phyloP scores from a whole-genome alignment of 2,888 invertebrate species.

The Agrilus biguttatus region DNA sequence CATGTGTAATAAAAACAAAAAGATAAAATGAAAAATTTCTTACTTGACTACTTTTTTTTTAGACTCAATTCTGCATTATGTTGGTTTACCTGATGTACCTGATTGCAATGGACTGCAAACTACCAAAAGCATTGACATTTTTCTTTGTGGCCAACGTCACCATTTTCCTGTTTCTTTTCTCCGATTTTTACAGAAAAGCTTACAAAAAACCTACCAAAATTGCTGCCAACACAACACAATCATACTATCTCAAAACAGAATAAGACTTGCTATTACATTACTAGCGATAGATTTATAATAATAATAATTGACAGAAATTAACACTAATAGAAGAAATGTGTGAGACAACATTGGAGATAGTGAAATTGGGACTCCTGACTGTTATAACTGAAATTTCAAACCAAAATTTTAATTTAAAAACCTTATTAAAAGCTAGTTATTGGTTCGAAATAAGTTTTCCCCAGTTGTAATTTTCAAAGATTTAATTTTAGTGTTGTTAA shows the following conservation, averaged over 20 bases:
- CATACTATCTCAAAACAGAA: not conserved
- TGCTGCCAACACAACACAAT: not conserved
- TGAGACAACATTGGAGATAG: no score
- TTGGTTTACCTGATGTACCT: constrained; percentile 53
- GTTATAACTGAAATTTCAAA: no score
- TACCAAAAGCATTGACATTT: constrained; percentile 53
- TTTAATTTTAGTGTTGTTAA: no score
- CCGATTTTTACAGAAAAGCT: constrained; percentile 49
- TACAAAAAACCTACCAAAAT: constrained; percentile 17
- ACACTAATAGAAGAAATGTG: no score
- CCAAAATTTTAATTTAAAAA: no score
- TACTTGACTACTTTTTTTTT: constrained; percentile 17
- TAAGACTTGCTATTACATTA: not conserved
- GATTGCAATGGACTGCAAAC: constrained; percentile 51
- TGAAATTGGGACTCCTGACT: no score
- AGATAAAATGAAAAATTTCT: no score
- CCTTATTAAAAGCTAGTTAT: no score
- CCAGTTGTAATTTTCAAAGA: no score
- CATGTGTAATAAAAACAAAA: no score
- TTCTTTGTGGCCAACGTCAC: constrained; percentile 52
- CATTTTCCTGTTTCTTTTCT: constrained; percentile 64
- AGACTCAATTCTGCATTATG: constrained; percentile 64
- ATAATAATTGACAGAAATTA: not conserved
- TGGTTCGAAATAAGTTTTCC: no score
- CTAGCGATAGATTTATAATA: not conserved